Evolutionary conservation across 2,888 invertebrate genomes (phyloP).

Genomic region (Dione vanillae): DNA sequence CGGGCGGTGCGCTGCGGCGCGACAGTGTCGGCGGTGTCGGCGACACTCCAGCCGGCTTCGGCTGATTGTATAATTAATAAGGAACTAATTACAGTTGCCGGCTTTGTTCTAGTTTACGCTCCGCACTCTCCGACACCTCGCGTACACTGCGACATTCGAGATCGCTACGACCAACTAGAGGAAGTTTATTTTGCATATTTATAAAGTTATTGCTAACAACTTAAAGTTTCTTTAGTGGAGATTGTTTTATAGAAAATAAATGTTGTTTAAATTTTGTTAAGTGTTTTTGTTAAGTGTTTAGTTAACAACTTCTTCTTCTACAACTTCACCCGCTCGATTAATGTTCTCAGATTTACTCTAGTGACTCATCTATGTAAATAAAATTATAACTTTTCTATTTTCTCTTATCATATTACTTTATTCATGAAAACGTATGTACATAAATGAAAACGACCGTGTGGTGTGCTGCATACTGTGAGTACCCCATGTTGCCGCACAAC

Average conservation of each 20-base stretch:
- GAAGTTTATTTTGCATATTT: conserved; percentile 19
- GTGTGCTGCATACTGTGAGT: too few relatives aligned
- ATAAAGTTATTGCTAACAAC: not conserved
- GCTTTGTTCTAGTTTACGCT: conserved; percentile 14
- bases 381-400: too few relatives aligned
- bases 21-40: not conserved
- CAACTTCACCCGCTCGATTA: too few relatives aligned
- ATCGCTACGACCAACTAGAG: too few relatives aligned
- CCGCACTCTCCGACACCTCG: conserved; percentile 1
- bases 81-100: conserved; percentile 33
- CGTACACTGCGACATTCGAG: not conserved
- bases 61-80: conserved; percentile 29
- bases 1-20: not conserved
- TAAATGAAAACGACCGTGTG: too few relatives aligned
- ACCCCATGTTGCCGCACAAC: too few relatives aligned
- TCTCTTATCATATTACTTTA: too few relatives aligned
- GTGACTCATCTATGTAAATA: too few relatives aligned
- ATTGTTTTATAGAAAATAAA: not conserved
- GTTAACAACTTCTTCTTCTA: too few relatives aligned
- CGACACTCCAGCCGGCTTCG: conserved; percentile 7
- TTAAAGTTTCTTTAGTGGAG: not conserved
- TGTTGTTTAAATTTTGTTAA: not conserved
- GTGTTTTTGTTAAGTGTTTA: too few relatives aligned
- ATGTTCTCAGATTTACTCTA: too few relatives aligned
- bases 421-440: too few relatives aligned